A percentile compares a stretch with the other conserved stretches of the same genome.
Evolutionary conservation across 2,888 invertebrate genomes (phyloP).

Genomic region (Meiosimyza platycephala): DNA sequence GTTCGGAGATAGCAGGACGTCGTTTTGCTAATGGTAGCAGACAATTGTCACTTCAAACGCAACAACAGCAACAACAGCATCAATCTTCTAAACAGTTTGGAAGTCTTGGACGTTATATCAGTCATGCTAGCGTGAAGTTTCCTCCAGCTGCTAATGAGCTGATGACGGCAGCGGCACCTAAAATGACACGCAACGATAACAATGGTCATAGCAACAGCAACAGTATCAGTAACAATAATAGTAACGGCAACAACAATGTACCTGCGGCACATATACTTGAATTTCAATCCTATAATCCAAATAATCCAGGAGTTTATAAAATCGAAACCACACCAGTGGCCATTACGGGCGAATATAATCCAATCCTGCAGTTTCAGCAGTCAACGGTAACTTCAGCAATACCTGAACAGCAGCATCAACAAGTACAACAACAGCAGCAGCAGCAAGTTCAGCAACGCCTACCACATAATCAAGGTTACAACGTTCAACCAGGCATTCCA

Average conservation of each 20-base stretch:
- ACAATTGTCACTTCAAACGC: neutral
- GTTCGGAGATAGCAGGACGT: constrained; percentile 12
- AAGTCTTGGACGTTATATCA: constrained; percentile 44
- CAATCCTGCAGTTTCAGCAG: constrained; percentile 64
- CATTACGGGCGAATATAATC: constrained; percentile 66
- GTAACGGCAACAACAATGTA: constrained; percentile 32
- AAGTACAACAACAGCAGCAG: constrained; percentile 41
- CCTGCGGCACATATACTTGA: constrained; percentile 64
- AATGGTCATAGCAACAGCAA: constrained; percentile 2
- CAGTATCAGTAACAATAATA: constrained; percentile 13
- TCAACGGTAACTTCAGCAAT: constrained; percentile 50
- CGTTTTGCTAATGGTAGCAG: constrained; percentile 13
- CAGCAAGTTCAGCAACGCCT: constrained; percentile 28
- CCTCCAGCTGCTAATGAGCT: neutral
- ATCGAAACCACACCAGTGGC: constrained; percentile 67
- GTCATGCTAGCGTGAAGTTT: constrained; percentile 39
- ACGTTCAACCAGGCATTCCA: constrained; percentile 14
- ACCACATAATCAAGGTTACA: constrained; percentile 4
- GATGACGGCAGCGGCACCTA: neutral
- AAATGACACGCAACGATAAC: neutral
- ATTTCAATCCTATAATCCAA: constrained; percentile 67
- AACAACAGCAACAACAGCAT: constrained; percentile 31
- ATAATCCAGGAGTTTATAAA: constrained; percentile 67
- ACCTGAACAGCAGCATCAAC: constrained; percentile 46
- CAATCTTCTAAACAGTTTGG: constrained; percentile 42